phyloP scores from a whole-genome alignment of 2,888 invertebrate species.

The Norana najaformis region DNA sequence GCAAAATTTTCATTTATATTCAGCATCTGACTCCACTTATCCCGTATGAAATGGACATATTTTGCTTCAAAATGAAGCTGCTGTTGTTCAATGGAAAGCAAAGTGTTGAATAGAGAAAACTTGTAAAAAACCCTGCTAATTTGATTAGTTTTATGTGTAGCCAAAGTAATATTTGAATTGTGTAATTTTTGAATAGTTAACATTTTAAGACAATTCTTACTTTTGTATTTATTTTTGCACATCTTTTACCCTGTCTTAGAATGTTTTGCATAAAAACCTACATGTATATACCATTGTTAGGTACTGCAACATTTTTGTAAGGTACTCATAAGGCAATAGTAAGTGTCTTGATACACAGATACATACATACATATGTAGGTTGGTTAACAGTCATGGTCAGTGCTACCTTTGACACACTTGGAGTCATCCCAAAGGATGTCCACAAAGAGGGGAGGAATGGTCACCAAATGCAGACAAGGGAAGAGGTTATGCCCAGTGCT shows the following conservation, averaged over 20 bases:
- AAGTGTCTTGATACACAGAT: background rate
- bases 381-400: background rate
- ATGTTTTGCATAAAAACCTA: background rate
- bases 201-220: background rate
- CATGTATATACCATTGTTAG: background rate
- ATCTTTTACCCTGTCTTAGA: background rate
- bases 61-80: background rate
- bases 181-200: background rate
- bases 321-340: background rate
- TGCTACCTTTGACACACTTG: too few relatives aligned
- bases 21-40: too few relatives aligned
- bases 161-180: background rate
- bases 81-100: background rate
- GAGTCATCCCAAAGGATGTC: too few relatives aligned
- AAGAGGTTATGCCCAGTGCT: too few relatives aligned
- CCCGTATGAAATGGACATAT: too few relatives aligned
- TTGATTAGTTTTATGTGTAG: background rate
- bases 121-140: background rate
- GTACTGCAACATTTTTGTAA: slow-evolving; percentile 9
- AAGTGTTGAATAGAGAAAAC: background rate
- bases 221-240: background rate
- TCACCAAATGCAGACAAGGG: too few relatives aligned
- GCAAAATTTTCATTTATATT: too few relatives aligned
- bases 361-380: background rate
- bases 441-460: too few relatives aligned